Base-by-base conservation (phyloP, 2,888 invertebrate species). In the Julus scanicus region DNA sequence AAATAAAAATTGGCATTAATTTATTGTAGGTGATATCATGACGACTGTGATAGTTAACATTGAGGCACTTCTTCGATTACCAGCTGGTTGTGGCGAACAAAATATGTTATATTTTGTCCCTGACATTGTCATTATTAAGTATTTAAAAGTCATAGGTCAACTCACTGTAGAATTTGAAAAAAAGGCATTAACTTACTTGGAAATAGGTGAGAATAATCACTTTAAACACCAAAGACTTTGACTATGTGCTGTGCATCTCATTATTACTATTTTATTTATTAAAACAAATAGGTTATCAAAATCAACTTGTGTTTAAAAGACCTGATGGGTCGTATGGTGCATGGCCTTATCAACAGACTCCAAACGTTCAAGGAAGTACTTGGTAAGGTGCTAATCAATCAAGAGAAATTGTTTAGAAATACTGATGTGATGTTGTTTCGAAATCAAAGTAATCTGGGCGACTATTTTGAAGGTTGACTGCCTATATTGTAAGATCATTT, bases 21-120 rank as follows among this genome's bases (percentile, higher is more conserved):
- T 53, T n/a, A 15, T 87, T 37, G 39, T 29, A 87, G 87, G 87
- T 8, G 48, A 87, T 71, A 87, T 87, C n/a, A 87, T 87, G 87
- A 80, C 87, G 3, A 17, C 63, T 48, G 57, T 87, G 5, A 11
- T 71, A 71, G 48, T 11, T 5, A 87, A 87, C 48, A 39, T 87
- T 9, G 40, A 71, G 40, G 20, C 71, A 1, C 29, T 87, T 9
- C 17, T 87, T 39, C 63, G 71, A 48, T 0, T 87, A 17, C 87
- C 87, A 8, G 39, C 39, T 40, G 87, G 87, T 11, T 87, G 87
- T 44, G 87, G 87, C 0, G 86, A 86, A 53, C 86, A 86, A 37
- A 86, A 86, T 53, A 48, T 86, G 29, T 1, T 53, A 1, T 39
- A 39, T 29, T 87, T 87, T 44, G 71, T 15, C 5, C 87, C 87